Evolutionary conservation across 2,888 invertebrate genomes (phyloP), one percentile per base, ranked within the genome.

Genomic region (Lumbricus terrestris): DNA sequence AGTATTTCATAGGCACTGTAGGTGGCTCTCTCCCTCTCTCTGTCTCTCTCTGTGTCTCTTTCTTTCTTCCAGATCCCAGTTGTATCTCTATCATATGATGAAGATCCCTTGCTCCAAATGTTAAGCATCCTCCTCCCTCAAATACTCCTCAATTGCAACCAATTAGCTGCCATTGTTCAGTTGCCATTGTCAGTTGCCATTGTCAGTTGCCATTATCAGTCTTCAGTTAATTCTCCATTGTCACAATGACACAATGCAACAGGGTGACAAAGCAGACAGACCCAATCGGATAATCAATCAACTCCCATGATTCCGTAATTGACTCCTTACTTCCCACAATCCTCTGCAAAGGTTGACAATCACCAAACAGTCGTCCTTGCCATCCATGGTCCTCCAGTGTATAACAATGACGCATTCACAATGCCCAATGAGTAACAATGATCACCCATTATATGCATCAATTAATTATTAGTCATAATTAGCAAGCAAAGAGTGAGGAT

Each of bases 41-140:
- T 90, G 40, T 90, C 13, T 90, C 69, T 90, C 82, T 90, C 69
- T 90, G 82, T 90, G 35, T 90, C 89, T 90, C 89, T 90, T 8
- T 90, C 38, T 90, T 5, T 40, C 38, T 38, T 29, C 1, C 34
- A 88, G 47, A 23, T 69, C 69, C n/a, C n/a, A 8, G 29, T n/a
- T 69, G 6, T 47, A 18, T 20, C 69, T n/a, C 69, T 11, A 29
- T 69, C 11, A 69, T 16, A 5, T 69, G 69, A 69, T n/a, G n/a
- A n/a, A n/a, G n/a, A 16, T 69, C 69, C 8, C 2, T 69, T 69
- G 69, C n/a, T n/a, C 69, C 69, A n/a, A 69, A n/a, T 47, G 18
- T 47, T n/a, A 11, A 69, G 8, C n/a, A 4, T 29, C 8, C 69
- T 69, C 8, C n/a, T 69, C 29, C 29, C 29, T 11, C 69, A 69